phyloP scores from a whole-genome alignment of 1,140 invertebrate genomes.

The Caerostris extrusa region DNA sequence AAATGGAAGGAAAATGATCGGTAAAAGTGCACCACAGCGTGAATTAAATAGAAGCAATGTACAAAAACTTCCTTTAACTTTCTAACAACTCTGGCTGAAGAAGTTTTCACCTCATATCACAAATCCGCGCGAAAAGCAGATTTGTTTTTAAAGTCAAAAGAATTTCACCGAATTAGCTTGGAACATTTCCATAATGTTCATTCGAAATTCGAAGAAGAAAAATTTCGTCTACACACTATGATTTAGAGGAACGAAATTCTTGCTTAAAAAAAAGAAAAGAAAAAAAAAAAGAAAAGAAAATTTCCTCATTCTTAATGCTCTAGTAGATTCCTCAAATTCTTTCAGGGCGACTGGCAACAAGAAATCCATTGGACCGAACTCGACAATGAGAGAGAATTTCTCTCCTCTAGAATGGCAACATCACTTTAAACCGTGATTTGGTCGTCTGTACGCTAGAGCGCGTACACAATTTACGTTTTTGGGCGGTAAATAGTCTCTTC shows the following conservation, averaged over 20 bases:
- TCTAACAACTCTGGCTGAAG: neutral
- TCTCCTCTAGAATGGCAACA: constrained; percentile 64
- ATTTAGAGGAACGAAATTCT: neutral
- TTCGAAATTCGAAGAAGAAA: neutral
- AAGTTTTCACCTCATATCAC: neutral
- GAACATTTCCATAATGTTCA: constrained; percentile 35
- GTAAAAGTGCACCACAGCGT: neutral
- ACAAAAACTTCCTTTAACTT: neutral
- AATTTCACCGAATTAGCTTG: neutral
- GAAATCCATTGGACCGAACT: constrained; percentile 57
- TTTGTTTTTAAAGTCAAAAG: constrained; percentile 26
- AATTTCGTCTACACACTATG: constrained; percentile 24
- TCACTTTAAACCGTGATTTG: constrained; percentile 67
- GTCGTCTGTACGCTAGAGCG: constrained; percentile 61
- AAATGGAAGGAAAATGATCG: neutral
- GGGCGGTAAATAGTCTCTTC: constrained; percentile 41
- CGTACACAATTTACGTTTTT: constrained; percentile 54
- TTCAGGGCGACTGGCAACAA: constrained; percentile 59
- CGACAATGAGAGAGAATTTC: constrained; percentile 49
- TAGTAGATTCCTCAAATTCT: constrained; percentile 43
- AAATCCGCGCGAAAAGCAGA: neutral
- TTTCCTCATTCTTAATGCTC: constrained; percentile 54
- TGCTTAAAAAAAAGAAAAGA: neutral
- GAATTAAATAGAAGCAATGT: neutral
- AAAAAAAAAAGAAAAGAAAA: neutral